Evolutionary conservation across 2,888 invertebrate genomes (phyloP), one percentile per base, ranked within the genome.

Genomic region (Geophilus truncorum): DNA sequence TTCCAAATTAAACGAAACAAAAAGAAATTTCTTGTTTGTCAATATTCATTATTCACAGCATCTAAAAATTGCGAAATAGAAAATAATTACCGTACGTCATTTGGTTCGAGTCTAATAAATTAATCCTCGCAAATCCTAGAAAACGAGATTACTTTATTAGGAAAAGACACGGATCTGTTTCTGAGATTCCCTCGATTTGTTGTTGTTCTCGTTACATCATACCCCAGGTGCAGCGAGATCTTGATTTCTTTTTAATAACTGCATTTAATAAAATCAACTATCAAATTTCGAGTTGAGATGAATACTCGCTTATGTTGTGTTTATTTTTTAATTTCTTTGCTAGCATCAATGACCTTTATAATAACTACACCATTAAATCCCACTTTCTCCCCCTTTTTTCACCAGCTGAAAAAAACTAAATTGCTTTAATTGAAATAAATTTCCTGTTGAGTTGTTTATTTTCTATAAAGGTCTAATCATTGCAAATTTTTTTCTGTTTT

Each of bases 341-440:
- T 36, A 36, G 15, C 3, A n/a, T n/a, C 0, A 40, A 40, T 40
- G 40, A 40, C 40, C 36, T 36, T 36, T 36, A 15, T 36, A 36
- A 15, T 15, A 36, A 36, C 36, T 12, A 36, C 36, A 36, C 36
- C 36, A 36, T 36, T 40, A 40, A 40, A 40, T 40, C 12, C 0
- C 40, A 40, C 40, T 40, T 40, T 40, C 40, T 40, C 40, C 12
- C 15, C 40, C n/a, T n/a, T n/a, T n/a, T n/a, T 40, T n/a, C 4
- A 40, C n/a, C 6, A 34, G 9, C 34, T 7, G 5, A 51, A 6
- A 62, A 62, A 62, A 18, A 62, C 21, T 0, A 7, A 62, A 62
- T 62, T 62, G 23, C 7, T 62, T 62, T 62, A 62, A 62, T 62
- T 62, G 57, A 62, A 23, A 62, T 62, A 62, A 62, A 62, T 62